Conservation (phyloP, 1,140 invertebrate species). For the Diploscapter pachys region DNA sequence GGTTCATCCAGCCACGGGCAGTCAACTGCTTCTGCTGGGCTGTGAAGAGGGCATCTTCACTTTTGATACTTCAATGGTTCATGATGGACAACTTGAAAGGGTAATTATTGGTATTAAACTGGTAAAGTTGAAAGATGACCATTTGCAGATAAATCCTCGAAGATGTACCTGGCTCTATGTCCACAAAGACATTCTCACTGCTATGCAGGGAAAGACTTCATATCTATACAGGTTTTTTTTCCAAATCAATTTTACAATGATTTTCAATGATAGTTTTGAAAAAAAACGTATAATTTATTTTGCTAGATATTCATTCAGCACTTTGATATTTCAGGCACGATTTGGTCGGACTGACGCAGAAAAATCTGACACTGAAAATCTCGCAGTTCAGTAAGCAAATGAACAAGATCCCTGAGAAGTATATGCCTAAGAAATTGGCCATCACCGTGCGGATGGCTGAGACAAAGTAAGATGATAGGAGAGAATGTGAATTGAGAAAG, state of each 20-base stretch:
- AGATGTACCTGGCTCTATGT: slow-evolving; percentile 97
- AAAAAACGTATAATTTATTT: no score
- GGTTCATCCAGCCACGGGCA: slow-evolving; percentile 91
- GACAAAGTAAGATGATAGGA: slow-evolving; percentile 66
- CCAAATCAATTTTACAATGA: not conserved
- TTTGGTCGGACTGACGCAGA: slow-evolving; percentile 70
- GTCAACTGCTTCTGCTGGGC: slow-evolving; percentile 89
- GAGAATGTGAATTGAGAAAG: slow-evolving; percentile 1
- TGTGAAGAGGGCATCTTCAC: slow-evolving; percentile 97
- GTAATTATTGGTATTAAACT: slow-evolving; percentile 49
- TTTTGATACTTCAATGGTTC: slow-evolving; percentile 90
- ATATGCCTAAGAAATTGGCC: slow-evolving; percentile 87
- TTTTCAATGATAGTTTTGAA: slow-evolving; percentile 59
- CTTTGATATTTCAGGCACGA: slow-evolving; percentile 76
- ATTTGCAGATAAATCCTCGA: slow-evolving; percentile 74
- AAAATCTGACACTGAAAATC: slow-evolving; percentile 37
- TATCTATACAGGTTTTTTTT: slow-evolving; percentile 61
- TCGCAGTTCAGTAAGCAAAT: slow-evolving; percentile 62
- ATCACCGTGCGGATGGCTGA: slow-evolving; percentile 89
- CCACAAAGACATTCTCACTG: slow-evolving; percentile 86
- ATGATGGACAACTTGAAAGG: slow-evolving; percentile 95
- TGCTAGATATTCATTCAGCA: no score
- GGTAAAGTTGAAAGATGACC: not conserved
- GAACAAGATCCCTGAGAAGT: slow-evolving; percentile 85
- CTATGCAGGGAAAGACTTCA: slow-evolving; percentile 66